Conservation (phyloP, 2,888 invertebrate species). For the Eucera pruinosa region DNA sequence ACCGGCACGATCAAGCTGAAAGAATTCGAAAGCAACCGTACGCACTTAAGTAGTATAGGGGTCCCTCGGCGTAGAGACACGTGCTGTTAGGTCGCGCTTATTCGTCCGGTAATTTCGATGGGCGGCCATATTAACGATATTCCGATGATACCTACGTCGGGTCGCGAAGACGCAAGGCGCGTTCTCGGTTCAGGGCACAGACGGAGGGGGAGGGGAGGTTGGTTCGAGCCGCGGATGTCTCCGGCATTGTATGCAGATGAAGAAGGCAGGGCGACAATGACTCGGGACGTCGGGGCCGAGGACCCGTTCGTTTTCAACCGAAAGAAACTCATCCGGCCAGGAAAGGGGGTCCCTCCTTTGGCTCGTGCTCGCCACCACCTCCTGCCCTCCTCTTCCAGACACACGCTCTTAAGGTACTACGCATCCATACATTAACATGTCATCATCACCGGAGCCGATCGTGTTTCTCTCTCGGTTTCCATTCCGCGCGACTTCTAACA, state of each 20-base stretch:
- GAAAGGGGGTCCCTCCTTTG: constrained; percentile 63
- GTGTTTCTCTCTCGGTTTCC: constrained; percentile 9
- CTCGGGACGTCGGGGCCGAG: constrained; percentile 74
- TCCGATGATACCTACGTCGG: constrained; percentile 75
- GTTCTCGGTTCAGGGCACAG: constrained; percentile 24
- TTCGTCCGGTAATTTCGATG: constrained; percentile 78
- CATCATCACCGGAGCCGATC: constrained; percentile 74
- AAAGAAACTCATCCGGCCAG: constrained; percentile 65
- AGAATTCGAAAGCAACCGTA: constrained; percentile 27
- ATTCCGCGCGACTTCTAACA: not conserved
- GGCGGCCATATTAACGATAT: constrained; percentile 80
- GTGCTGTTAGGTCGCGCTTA: constrained; percentile 49
- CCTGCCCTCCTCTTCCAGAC: constrained; percentile 57
- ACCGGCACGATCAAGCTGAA: not conserved
- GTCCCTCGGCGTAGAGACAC: too few species aligned
- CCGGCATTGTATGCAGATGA: constrained; percentile 84
- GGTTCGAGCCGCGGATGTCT: constrained; percentile 76
- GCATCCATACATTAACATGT: constrained; percentile 81
- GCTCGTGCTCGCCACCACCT: constrained; percentile 72
- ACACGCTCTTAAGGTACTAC: constrained; percentile 71
- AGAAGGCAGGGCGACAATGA: constrained; percentile 84
- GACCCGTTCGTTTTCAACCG: constrained; percentile 66
- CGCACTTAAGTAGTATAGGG: too few species aligned
- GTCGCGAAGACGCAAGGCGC: constrained; percentile 23
- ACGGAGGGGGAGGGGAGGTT: constrained; percentile 15